These are phyloP conservation scores for Sialis fuliginosa DNA, from an alignment of 2,888 invertebrate genomes.

Conservation along the genomic window DNA sequence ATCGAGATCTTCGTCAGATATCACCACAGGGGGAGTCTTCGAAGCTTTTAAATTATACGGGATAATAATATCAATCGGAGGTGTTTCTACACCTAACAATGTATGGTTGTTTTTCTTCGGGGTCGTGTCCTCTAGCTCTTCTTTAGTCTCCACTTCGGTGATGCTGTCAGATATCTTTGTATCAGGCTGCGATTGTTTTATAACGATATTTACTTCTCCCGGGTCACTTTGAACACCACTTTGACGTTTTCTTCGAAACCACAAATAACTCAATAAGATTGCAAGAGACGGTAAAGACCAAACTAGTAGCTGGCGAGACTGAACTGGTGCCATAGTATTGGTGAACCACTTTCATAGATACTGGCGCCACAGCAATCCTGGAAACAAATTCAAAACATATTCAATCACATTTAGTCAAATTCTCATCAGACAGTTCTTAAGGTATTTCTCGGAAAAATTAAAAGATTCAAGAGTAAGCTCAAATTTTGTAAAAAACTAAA, in stretches of 20 bases:
- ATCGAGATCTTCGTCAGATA: constrained; percentile 49
- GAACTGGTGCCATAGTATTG: constrained; percentile 48
- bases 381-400: constrained; percentile 12
- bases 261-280: constrained; percentile 59
- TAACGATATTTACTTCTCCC: constrained; percentile 37
- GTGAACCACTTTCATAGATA: constrained; percentile 50
- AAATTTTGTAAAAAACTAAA: too few relatives aligned
- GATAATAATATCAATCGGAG: constrained; percentile 45
- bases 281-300: constrained; percentile 67
- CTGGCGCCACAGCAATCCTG: constrained; percentile 29
- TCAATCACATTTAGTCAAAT: background rate
- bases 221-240: constrained; percentile 57
- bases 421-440: too few relatives aligned
- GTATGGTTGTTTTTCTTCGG: constrained; percentile 20
- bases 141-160: constrained; percentile 10
- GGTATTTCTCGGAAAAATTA: too few relatives aligned
- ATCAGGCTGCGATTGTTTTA: constrained; percentile 17
- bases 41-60: constrained; percentile 20
- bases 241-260: constrained; percentile 61
- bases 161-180: background rate
- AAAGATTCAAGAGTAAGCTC: too few relatives aligned
- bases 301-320: constrained; percentile 54
- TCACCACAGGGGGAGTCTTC: constrained; percentile 33
- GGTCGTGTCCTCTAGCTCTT: constrained; percentile 16
- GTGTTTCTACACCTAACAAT: constrained; percentile 37